These are phyloP conservation scores for Hepsetus odoe DNA, from an alignment of 2,113 vertebrate genomes.

Conservation along the genomic window DNA sequence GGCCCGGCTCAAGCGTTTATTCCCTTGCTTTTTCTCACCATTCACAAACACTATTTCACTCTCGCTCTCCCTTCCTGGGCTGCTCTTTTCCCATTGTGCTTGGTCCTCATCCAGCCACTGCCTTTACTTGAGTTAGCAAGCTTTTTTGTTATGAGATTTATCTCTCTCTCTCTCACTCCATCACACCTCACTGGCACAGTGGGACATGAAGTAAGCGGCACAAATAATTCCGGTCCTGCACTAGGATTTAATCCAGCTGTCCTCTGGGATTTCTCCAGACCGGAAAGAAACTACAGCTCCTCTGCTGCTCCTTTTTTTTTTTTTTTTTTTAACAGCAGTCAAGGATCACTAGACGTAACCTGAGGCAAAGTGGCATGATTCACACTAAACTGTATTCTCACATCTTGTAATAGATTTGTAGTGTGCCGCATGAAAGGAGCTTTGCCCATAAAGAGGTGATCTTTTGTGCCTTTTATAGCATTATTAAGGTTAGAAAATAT, in stretches of 20 bases:
- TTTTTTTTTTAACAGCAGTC: constrained; percentile 20
- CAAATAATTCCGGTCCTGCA: constrained; percentile 46
- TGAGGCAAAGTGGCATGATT: constrained; percentile 24
- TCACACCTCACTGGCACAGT: constrained; percentile 8
- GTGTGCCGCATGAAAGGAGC: constrained; percentile 23
- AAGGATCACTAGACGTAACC: constrained; percentile 25
- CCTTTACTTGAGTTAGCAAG: constrained; percentile 13
- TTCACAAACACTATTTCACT: constrained; percentile 8
- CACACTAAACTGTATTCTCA: constrained; percentile 23
- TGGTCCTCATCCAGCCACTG: not conserved
- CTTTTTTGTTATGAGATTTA: constrained; percentile 38
- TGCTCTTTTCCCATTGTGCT: not conserved
- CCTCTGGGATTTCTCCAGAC: constrained; percentile 41
- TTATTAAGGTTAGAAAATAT: not conserved
- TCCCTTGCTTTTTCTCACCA: constrained; percentile 17
- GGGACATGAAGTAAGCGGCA: constrained; percentile 36
- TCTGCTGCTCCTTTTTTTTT: constrained; percentile 7
- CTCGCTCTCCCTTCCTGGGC: not conserved
- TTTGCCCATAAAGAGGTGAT: not conserved
- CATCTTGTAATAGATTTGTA: constrained; percentile 27
- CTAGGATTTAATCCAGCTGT: constrained; percentile 45
- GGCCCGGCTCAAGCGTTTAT: constrained; percentile 49
- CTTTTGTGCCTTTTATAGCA: constrained; percentile 7
- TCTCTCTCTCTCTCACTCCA: constrained; percentile 32
- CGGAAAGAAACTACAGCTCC: constrained; percentile 16